Evolutionary conservation across 1,140 invertebrate species (phyloP), one percentile per base, ranked within the genome.

Genomic region (Zaprionus capensis): DNA sequence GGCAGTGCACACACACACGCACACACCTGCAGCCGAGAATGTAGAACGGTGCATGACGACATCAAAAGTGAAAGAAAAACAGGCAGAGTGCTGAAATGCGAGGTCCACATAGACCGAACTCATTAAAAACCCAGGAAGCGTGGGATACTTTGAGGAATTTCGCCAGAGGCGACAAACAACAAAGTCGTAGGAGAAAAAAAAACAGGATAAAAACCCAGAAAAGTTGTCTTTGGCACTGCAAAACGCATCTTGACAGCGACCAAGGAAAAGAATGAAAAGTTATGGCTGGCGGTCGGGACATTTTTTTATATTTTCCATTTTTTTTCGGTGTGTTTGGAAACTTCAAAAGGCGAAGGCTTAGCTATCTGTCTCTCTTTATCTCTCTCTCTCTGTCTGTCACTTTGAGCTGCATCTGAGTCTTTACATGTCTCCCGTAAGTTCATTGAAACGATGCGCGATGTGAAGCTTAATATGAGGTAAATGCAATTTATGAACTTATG

Each of bases 51-150:
- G 64, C 46, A n/a, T 63, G 67, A 53, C 65, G 55, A 56, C 81
- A 71, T 75, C 72, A 78, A 70, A 66, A 56, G 67, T 62, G 67
- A 58, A 44, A 53, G 63, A 76, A 63, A 67, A 17, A 62, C 55
- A 68, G 51, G 22, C 51, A 63, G 56, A 63, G 58, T 58, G 36
- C 26, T 56, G 46, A 62, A 74, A 69, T 62, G 41, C 70, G 70
- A 71, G 67, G 72, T 71, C 72, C 72, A 71, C 67, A 64, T 75
- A 58, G 67, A 75, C 53, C 76, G 56, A 85, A 86, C 82, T 85
- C 82, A 85, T 85, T 85, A 85, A 79, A 82, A 85, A 82, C 76
- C 76, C 63, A 82, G 71, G 76, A 80, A 72, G 71, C 36, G 71
- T 59, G 78, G 68, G 69, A 81, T 81, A 86, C 85, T 84, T 85